Evolutionary conservation across 2,888 invertebrate species (phyloP).

Genomic region (Tipula helvola): DNA sequence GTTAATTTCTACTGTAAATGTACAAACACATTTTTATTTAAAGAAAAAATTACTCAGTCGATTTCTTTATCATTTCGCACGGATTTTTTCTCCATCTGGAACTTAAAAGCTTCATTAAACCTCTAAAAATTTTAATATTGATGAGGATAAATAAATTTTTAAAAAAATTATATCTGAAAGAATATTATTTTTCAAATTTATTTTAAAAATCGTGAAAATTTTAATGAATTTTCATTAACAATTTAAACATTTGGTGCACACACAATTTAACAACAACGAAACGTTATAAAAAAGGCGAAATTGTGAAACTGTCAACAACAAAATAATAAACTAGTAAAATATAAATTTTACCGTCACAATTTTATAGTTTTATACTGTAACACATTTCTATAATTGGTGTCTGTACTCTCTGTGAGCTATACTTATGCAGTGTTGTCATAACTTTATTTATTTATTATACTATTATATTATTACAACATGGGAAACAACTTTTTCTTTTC

Average conservation of each 20-base stretch:
- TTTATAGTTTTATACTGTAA: background rate
- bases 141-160: background rate
- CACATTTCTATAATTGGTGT: background rate
- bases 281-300: background rate
- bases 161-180: background rate
- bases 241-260: background rate
- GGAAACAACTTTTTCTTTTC: background rate
- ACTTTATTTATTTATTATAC: background rate
- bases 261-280: background rate
- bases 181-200: background rate
- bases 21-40: background rate
- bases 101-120: background rate
- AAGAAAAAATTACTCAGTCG: background rate
- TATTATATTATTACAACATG: background rate
- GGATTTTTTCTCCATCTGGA: background rate
- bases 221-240: background rate
- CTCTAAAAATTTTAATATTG: background rate
- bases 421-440: background rate
- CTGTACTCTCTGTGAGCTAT: background rate
- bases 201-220: background rate
- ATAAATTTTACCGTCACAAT: background rate
- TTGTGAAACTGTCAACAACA: background rate
- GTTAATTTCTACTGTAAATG: background rate
- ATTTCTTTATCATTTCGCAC: background rate
- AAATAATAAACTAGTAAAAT: background rate